phyloP scores from a whole-genome alignment of 2,797 vertebrate species.

The Eurystomus glaucurus region DNA sequence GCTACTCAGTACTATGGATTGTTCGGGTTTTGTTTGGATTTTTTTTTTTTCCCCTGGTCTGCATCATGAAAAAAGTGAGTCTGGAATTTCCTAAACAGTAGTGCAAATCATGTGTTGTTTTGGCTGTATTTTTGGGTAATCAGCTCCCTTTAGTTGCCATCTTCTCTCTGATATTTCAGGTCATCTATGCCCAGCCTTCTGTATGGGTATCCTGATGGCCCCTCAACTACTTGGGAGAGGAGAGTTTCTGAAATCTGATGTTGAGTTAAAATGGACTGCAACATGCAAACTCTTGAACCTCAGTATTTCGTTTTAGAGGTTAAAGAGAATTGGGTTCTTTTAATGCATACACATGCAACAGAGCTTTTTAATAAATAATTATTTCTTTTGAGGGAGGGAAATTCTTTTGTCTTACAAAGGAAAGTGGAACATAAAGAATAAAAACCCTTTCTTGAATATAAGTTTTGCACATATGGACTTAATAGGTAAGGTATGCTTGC shows the following conservation, averaged over 20 bases:
- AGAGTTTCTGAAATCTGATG: neutral
- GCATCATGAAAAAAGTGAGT: neutral
- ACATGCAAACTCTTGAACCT: fast-evolving
- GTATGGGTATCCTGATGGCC: neutral
- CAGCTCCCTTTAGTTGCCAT: neutral
- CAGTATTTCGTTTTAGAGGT: neutral
- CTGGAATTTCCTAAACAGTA: neutral
- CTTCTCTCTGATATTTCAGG: neutral
- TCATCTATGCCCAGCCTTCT: neutral
- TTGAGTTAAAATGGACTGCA: neutral
- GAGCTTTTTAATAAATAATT: neutral
- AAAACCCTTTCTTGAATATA: neutral
- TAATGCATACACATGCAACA: neutral
- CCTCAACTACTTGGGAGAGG: neutral
- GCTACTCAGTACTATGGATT: fast-evolving
- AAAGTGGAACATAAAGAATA: neutral
- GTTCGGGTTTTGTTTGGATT: fast-evolving
- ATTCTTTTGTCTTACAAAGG: neutral
- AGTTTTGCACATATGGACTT: neutral
- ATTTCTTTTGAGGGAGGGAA: neutral
- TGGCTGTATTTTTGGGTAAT: neutral
- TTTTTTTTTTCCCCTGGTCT: neutral
- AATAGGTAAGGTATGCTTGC: neutral
- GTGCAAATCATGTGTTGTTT: neutral
- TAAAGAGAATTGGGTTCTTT: neutral